Conservation (phyloP, 2,888 invertebrate genomes). For the Nomada ferruginata region DNA sequence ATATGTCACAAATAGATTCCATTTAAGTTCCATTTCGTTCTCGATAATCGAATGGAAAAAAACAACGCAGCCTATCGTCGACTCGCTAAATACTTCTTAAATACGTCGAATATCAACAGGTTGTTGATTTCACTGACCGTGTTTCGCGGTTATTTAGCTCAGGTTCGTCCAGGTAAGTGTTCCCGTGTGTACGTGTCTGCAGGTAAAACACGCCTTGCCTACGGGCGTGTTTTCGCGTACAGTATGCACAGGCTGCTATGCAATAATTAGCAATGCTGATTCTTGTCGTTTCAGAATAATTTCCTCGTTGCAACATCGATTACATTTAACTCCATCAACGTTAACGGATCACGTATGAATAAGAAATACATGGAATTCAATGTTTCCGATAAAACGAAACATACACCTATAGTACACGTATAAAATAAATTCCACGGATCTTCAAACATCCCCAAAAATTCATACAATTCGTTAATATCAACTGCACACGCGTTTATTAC, state of each 20-base stretch:
- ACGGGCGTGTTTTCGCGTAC: conserved; percentile 38
- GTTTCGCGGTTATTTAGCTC: conserved; percentile 67
- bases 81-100: conserved; percentile 62
- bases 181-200: conserved; percentile 25
- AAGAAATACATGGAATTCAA: too few species aligned
- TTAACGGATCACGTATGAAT: too few species aligned
- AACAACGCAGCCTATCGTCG: conserved; percentile 37
- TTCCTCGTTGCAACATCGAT: neutral
- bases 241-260: conserved; percentile 2
- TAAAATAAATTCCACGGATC: too few species aligned
- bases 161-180: conserved; percentile 52
- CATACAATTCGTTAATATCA: too few species aligned
- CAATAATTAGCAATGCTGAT: conserved; percentile 34
- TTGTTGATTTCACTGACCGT: conserved; percentile 71
- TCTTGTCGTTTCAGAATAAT: neutral
- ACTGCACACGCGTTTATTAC: neutral
- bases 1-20: conserved; percentile 10
- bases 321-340: too few species aligned
- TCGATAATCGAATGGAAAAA: conserved; percentile 58
- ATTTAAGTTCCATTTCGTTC: neutral
- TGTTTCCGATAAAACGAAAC: too few species aligned
- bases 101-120: conserved; percentile 74
- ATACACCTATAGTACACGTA: too few species aligned
- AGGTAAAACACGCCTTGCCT: conserved; percentile 14
- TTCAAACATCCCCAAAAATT: too few species aligned